Evolutionary conservation across 2,797 vertebrate genomes (phyloP).

Genomic region (Iguana delicatissima): DNA sequence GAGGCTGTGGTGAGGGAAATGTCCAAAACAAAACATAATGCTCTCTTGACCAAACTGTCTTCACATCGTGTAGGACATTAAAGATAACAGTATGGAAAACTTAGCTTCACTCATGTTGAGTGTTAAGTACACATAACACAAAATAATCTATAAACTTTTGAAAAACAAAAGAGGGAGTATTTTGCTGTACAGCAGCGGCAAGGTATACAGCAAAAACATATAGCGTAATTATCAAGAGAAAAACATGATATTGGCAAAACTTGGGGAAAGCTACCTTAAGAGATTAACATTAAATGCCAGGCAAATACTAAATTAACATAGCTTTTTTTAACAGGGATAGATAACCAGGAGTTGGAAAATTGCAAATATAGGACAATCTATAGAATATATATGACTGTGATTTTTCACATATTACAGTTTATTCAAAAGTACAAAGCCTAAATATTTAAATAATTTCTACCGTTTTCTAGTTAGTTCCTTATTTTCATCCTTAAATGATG

Average conservation of each 20-base stretch:
- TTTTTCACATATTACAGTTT: fast-evolving
- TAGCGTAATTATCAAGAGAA: background rate
- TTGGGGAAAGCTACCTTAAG: background rate
- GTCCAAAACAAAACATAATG: background rate
- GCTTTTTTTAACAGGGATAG: background rate
- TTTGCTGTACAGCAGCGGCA: background rate
- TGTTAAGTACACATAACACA: background rate
- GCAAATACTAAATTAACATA: background rate
- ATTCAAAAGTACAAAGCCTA: background rate
- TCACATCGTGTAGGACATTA: background rate
- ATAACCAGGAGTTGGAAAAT: background rate
- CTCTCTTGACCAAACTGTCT: background rate
- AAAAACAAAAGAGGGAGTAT: background rate
- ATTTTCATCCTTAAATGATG: conserved; percentile 82
- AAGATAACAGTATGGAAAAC: background rate
- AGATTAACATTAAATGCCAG: background rate
- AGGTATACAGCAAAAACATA: background rate
- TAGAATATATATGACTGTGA: background rate
- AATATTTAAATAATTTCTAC: conserved; percentile 73
- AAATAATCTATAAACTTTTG: background rate
- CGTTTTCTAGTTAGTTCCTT: conserved; percentile 82
- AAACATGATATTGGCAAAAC: background rate
- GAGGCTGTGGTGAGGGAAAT: background rate
- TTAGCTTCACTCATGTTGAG: background rate
- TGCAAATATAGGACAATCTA: background rate